A percentile compares a stretch with the other conserved stretches of the same genome.
These are phyloP conservation scores for Halictus quadricinctus DNA, from an alignment of 2,888 invertebrate species.

Conservation along the genomic window DNA sequence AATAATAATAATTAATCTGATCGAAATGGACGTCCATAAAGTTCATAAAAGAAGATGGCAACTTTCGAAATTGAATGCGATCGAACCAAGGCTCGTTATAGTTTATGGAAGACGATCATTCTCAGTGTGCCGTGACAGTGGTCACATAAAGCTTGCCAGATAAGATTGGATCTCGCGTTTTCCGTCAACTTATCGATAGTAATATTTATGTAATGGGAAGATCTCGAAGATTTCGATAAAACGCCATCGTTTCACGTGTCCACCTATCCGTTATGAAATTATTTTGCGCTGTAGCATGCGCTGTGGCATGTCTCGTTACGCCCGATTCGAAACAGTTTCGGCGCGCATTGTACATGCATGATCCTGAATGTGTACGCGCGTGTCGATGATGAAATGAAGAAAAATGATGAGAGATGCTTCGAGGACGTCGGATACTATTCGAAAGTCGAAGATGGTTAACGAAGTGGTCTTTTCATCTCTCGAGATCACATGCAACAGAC, in stretches of 20 bases:
- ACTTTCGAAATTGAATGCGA: neutral
- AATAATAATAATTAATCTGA: neutral
- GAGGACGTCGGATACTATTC: neutral
- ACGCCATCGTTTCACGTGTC: conserved; percentile 1
- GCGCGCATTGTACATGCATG: neutral
- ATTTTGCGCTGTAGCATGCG: neutral
- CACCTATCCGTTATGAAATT: neutral
- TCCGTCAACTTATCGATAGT: conserved; percentile 14
- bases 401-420: neutral
- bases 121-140: neutral
- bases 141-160: neutral
- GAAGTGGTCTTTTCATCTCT: neutral
- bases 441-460: neutral
- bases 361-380: neutral
- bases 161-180: conserved; percentile 34
- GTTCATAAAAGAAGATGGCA: neutral
- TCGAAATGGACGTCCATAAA: neutral
- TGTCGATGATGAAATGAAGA: conserved; percentile 5
- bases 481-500: neutral
- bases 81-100: neutral
- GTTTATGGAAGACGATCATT: neutral
- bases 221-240: neutral
- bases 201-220: conserved; percentile 29
- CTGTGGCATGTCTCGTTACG: neutral
- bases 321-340: conserved; percentile 33